Conservation (phyloP, 1,140 invertebrate genomes). For the Leguminivora glycinivorella region DNA sequence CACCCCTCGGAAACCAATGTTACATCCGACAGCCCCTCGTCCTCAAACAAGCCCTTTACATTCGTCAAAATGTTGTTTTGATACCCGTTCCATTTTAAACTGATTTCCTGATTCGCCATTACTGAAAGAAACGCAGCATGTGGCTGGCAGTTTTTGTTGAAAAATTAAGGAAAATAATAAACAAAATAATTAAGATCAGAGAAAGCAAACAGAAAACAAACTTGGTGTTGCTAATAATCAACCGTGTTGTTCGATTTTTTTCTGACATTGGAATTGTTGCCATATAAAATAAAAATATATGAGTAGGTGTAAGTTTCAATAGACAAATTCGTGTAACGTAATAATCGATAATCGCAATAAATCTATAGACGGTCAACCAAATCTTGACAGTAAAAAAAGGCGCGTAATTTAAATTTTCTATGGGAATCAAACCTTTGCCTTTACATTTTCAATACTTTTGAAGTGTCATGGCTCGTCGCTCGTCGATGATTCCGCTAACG, state of each 20-base stretch:
- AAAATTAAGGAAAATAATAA: conserved; percentile 8
- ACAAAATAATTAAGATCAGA: background rate
- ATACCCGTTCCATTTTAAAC: conserved; percentile 85
- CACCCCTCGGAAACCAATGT: conserved; percentile 85
- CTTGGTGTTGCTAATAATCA: conserved; percentile 18
- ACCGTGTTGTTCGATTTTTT: conserved; percentile 18
- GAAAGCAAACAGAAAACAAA: conserved; percentile 27
- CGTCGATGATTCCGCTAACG: too few relatives aligned
- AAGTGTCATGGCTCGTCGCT: too few relatives aligned
- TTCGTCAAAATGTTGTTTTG: conserved; percentile 82
- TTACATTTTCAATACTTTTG: too few relatives aligned
- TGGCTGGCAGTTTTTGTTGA: conserved; percentile 6
- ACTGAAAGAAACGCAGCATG: background rate
- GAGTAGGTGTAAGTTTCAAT: background rate
- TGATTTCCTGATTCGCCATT: conserved; percentile 81
- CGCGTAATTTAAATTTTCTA: too few relatives aligned
- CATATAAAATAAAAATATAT: background rate
- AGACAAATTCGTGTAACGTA: background rate
- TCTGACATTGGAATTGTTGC: conserved; percentile 16
- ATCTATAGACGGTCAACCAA: too few relatives aligned
- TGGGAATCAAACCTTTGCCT: too few relatives aligned
- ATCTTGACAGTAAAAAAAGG: too few relatives aligned
- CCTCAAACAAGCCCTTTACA: conserved; percentile 82
- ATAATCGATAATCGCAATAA: too few relatives aligned
- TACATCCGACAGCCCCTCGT: conserved; percentile 85